Base-by-base conservation (phyloP, 2,113 vertebrate genomes). In the Archocentrus centrarchus region DNA sequence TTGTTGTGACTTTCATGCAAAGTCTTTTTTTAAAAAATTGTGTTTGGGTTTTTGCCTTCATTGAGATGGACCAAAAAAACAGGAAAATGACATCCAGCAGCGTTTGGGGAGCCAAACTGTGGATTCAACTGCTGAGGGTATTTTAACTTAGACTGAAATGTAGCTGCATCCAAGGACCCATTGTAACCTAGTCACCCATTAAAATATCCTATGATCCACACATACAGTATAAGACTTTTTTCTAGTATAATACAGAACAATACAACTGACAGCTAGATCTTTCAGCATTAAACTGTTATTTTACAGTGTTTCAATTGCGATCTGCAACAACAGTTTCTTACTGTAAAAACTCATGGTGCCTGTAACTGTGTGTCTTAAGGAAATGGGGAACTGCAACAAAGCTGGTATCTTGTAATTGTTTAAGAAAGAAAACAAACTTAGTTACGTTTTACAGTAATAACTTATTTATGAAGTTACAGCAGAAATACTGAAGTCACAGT, bases 31-130 rank as follows among this genome's bases (percentile, higher is more conserved):
- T 3, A 3, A 18, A 50, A 27, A 41, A 50, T 70, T 70, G 30
- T 0, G 1, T 3, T 70, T 70, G 3, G 10, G 0, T 3, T 70
- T 53, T 53, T 13, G 3, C 44, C 24, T 20, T 53, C 10, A 53
- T 20, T 53, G 66, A 68, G 17, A 68, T 11, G 6, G 63, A 37
- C 35, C 14, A 9, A 10, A 53, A 20, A 47, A 53, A 70, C 10
- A 32, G 17, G 44, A 73, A 32, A 73, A 73, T 53, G 27, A 73
- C 11, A 73, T 53, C 27, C 3, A 53, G 17, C 44, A 32, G 18
- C 2, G 5, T 15, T 30, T 50, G 50, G 44, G 13, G 17, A 73
- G 17, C 20, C 66, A 73, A n/a, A 73, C 66, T 41, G n/a, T 73
- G 27, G 27, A 73, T 70, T 24, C 5, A 70, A 27, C 44, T 30